Conservation (phyloP, 2,888 invertebrate species). For the Barypeithes pellucidus region DNA sequence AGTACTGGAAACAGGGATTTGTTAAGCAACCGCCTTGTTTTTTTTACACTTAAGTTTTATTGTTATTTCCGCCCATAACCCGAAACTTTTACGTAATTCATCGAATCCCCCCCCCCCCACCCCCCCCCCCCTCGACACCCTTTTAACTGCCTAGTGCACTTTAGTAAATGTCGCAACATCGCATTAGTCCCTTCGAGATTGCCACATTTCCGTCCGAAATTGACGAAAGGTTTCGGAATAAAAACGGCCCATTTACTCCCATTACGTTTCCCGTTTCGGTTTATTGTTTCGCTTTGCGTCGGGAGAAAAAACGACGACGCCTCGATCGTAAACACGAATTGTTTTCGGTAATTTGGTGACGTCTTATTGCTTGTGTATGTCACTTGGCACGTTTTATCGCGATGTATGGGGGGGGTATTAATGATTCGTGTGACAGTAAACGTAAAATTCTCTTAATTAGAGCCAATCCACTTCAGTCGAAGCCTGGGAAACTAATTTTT, state of each 20-base stretch:
- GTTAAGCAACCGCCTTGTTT: conserved; percentile 2
- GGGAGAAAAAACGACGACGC: not conserved
- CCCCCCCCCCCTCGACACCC: conserved; percentile 31
- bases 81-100: conserved; percentile 6
- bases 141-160: conserved; percentile 42
- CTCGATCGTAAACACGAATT: conserved; percentile 13
- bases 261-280: conserved; percentile 14
- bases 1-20: too few species aligned
- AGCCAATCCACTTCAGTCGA: too few species aligned
- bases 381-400: not conserved
- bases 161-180: conserved; percentile 40
- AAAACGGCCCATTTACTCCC: conserved; percentile 7
- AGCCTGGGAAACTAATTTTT: too few species aligned
- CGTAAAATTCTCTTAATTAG: too few species aligned
- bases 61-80: conserved; percentile 19
- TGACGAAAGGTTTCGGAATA: conserved; percentile 28
- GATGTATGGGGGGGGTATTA: too few species aligned
- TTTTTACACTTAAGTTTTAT: not conserved
- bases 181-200: conserved; percentile 37
- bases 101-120: conserved; percentile 2
- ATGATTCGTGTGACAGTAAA: too few species aligned
- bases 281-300: conserved; percentile 11
- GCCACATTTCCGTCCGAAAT: conserved; percentile 39
- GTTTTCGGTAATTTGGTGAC: conserved; percentile 9
- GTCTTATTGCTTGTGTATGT: conserved; percentile 10